These are phyloP conservation scores for Crioceris asparagi DNA, from an alignment of 2,888 invertebrate genomes.

Conservation along the genomic window DNA sequence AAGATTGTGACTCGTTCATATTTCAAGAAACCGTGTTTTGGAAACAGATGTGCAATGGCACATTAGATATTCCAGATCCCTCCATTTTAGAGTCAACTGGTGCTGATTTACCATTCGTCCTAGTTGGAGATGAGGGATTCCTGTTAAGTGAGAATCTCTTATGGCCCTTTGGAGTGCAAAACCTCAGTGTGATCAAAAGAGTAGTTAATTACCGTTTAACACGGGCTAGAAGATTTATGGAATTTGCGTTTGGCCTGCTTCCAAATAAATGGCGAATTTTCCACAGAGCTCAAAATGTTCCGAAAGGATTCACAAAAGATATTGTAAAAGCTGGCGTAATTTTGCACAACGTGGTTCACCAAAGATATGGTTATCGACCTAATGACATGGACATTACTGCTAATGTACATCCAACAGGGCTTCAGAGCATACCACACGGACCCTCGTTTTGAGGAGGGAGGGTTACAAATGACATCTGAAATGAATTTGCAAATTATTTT, in stretches of 20 bases:
- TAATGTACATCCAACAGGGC: too few relatives aligned
- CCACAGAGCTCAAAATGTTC: slow-evolving; percentile 2
- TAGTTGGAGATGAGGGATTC: slow-evolving; percentile 4
- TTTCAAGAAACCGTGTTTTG: slow-evolving; percentile 2
- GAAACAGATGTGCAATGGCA: background rate
- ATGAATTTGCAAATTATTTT: too few relatives aligned
- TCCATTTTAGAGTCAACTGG: background rate
- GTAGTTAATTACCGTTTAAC: slow-evolving; percentile 15
- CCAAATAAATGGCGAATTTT: slow-evolving; percentile 24
- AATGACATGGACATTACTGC: too few relatives aligned
- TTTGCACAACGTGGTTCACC: slow-evolving; percentile 1
- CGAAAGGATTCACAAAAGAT: slow-evolving; percentile 3
- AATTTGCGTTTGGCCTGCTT: slow-evolving; percentile 19
- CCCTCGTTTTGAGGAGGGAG: too few relatives aligned
- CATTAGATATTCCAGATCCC: slow-evolving; percentile 4
- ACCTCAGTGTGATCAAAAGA: slow-evolving; percentile 10
- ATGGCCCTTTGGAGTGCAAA: slow-evolving; percentile 12
- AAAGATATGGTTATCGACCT: too few relatives aligned
- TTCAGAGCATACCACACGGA: too few relatives aligned
- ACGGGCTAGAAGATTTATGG: slow-evolving; percentile 21
- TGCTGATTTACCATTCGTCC: slow-evolving; percentile 1
- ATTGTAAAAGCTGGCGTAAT: slow-evolving; percentile 4
- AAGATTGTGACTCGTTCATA: slow-evolving; percentile 4
- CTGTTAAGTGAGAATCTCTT: background rate
- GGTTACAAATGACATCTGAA: too few relatives aligned